Evolutionary conservation across 2,113 vertebrate species (phyloP), one percentile per base, ranked within the genome.

Genomic region (Geothlypis trichas): DNA sequence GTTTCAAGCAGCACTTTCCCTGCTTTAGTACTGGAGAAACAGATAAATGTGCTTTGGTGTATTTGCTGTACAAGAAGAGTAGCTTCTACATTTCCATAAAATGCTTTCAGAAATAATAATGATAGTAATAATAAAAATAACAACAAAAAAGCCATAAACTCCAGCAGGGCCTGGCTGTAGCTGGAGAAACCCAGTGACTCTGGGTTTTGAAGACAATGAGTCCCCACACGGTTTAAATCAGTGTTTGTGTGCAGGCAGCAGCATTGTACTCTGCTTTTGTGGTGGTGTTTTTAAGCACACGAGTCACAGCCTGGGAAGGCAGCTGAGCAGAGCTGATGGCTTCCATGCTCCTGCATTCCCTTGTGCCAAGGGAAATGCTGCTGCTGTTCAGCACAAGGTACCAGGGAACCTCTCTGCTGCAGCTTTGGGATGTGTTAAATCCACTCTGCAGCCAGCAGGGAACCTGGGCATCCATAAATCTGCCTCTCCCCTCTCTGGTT

Each of bases 271-370:
- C 82, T 86, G 78, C 22, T 91, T 85, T 77, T 84, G 79, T 21
- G 51, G 57, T 10, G 68, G 75, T 6, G 15, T 51, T 93, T 91
- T 52, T 74, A 85, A 90, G 27, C 3, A 2, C 83, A 47, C 68
- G 93, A 93, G 82, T 92, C 92, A 93, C 19, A 39, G 35, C 0
- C 8, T 0, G 6, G 75, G 79, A 71, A 90, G 72, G 65, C 85
- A 80, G 72, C 90, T 86, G 90, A 83, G 75, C 51, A 84, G 92
- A 90, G 87, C 92, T 77, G 72, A 92, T 80, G 95, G 92, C 35
- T 94, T 89, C 90, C 92, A 84, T 7, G 2, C 49, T 57, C 75
- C 55, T 69, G 63, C 15, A 18, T 28, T 68, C 42, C 68, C 72
- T 63, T 20, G 33, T 58, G 84, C 58, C 46, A 69, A 83, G 42